Base-by-base conservation (phyloP, 2,888 invertebrate species). In the Caenorhabditis sp. region DNA sequence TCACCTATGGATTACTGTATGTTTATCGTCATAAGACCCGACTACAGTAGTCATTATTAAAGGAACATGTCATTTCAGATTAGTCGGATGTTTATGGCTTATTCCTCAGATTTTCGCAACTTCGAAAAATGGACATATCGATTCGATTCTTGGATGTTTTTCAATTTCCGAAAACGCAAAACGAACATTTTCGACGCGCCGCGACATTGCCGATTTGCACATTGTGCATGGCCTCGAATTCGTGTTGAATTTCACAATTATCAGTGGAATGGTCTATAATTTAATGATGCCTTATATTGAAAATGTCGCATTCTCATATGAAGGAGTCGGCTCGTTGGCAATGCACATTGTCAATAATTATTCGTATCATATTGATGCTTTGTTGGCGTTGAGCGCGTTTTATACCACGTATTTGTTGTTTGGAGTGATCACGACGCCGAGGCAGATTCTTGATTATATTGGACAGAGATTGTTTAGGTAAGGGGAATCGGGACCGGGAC, bases 281-380 rank as follows among this genome's bases (percentile, higher is more conserved):
- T 59, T 80, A 8, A 83, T 85, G 75, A 80, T 85, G 53, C 86
- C 86, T 3, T 87, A 85, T 62, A 81, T 87, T 62, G 86, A 86
- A 70, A 86, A 86, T 63, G 84, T 82, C 8, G 82, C 83, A 1
- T 87, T 86, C 65, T 77, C 84, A 7, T 87, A 84, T 70, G 81
- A 82, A 54, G 70, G 80, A 4, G 75, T 82, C 17, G 59, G 69
- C 14, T 70, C 67, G 12, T 59, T 77, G 14, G 58, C 73, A n/a
- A 73, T 81, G 72, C 87, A 86, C 58, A 70, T 82, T 36, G 74
- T 83, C 49, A 82, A 85, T 63, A 86, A 87, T 70, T 86, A 69
- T 56, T 69, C 65, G 7, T 68, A 52, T 49, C 67, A 70, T 62
- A 71, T 78, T 49, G 80, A 80, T 56, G 86, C 83, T 2, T 75